Base-by-base conservation (phyloP, 1,140 invertebrate genomes). In the Globodera rostochiensis region DNA sequence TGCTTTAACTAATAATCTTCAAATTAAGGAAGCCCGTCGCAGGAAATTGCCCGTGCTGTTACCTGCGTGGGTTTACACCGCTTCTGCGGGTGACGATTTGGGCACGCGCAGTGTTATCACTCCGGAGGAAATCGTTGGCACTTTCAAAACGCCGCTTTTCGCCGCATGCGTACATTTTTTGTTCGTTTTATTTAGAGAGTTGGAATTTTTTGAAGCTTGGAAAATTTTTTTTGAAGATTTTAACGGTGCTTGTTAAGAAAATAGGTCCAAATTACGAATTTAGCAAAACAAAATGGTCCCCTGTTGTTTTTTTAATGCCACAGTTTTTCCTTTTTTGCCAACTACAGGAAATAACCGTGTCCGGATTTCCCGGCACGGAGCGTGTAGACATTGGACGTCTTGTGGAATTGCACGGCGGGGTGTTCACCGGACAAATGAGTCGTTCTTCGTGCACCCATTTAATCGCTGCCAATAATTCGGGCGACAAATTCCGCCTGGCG, bases 351-450 rank as follows among this genome's bases (percentile, higher is more conserved):
- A 79, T 80, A 36, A 80, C 73, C 6, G 74, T 80, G 57, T 80
- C 79, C 46, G 79, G 79, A 3, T 80, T 74, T n/a, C 49, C 69
- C 25, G 47, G 49, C 25, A 21, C 45, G 45, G 70, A 80, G 2
- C 69, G 69, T 4, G 25, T 80, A 3, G 79, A 79, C 13, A 80
- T 80, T 50, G 79, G 79, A 2, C 79, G 79, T 13, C 47, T 80
- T 9, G 15, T 74, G 21, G 79, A 80, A 11, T 73, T 74, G 74
- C 79, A 80, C 46, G 79, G 79, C 11, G 79, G 79, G 19, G 57
- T 73, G 53, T 80, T 80, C 45, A 79, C 49, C 60, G 79, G 79
- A 3, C 70, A 80, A 15, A 80, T 80, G 79, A 47, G n/a, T 9
- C 67, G 49, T 25, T 15, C 21, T 8, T 49, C 49, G n/a, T 80